Conservation (phyloP, 2,888 invertebrate species). For the Petrolisthes cinctipes region DNA sequence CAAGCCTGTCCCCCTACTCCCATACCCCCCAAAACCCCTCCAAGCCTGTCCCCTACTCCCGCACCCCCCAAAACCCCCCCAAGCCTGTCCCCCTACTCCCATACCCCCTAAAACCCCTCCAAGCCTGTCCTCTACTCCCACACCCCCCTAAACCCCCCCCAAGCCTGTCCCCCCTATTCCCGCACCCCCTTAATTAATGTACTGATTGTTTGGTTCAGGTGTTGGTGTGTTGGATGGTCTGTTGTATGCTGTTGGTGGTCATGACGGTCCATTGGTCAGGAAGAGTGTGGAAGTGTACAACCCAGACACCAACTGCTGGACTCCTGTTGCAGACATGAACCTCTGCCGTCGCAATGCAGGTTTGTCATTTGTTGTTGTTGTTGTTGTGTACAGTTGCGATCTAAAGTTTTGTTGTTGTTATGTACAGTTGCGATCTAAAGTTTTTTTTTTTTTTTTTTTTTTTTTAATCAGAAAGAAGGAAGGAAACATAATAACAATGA, state of each 20-base stretch:
- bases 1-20: too few relatives aligned
- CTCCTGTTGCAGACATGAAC: constrained; percentile 86
- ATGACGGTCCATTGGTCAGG: constrained; percentile 93
- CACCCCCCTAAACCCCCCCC: too few relatives aligned
- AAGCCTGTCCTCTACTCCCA: too few relatives aligned
- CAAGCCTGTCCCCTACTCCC: too few relatives aligned
- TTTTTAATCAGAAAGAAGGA: not conserved
- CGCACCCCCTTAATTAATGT: too few relatives aligned
- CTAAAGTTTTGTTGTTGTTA: not conserved
- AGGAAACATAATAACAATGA: not conserved
- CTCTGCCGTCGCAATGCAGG: constrained; percentile 91
- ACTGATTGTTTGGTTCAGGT: constrained; percentile 72
- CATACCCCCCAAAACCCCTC: too few relatives aligned
- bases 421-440: not conserved
- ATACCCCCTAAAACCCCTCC: too few relatives aligned
- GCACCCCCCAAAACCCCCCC: too few relatives aligned
- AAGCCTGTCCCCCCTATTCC: too few relatives aligned
- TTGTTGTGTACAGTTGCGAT: not conserved
- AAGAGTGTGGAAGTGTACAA: constrained; percentile 93
- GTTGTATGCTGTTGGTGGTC: constrained; percentile 93
- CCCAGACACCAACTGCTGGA: constrained; percentile 82
- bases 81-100: too few relatives aligned
- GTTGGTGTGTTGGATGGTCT: constrained; percentile 91
- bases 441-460: not conserved
- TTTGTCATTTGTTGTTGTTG: constrained; percentile 34